Conservation (phyloP, 1,140 invertebrate species). For the Papilio polyxenes region DNA sequence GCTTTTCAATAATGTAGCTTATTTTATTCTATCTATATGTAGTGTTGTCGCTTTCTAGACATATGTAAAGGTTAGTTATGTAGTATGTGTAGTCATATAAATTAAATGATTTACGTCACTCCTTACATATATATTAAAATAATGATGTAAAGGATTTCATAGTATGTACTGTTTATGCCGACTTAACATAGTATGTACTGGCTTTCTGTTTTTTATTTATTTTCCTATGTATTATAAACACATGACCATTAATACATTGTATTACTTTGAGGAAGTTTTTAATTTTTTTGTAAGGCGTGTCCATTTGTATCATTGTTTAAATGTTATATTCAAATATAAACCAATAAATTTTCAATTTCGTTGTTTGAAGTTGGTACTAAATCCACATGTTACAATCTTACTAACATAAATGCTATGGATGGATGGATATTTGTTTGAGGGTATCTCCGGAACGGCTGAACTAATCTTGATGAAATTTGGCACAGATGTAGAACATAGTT, state of each 20-base stretch:
- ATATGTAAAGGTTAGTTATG: constrained; percentile 1
- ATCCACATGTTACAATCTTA: not conserved
- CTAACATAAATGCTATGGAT: too few species aligned
- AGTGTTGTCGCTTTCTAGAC: not conserved
- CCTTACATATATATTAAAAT: not conserved
- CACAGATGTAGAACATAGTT: too few species aligned
- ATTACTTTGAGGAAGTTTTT: not conserved
- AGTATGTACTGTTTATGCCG: not conserved
- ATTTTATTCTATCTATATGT: constrained; percentile 30
- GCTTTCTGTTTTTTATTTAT: not conserved
- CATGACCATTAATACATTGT: not conserved
- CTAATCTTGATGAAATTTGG: too few species aligned
- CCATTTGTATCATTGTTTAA: not conserved
- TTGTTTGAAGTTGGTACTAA: not conserved
- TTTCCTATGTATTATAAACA: not conserved
- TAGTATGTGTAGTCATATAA: constrained; percentile 12
- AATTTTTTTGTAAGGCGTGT: not conserved
- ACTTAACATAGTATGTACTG: not conserved
- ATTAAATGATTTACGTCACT: constrained; percentile 23
- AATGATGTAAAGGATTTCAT: constrained; percentile 2
- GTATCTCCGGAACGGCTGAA: too few species aligned
- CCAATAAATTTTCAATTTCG: not conserved
- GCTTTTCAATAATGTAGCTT: constrained; percentile 31
- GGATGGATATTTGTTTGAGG: too few species aligned
- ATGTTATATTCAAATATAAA: constrained; percentile 6